Evolutionary conservation across 2,888 invertebrate genomes (phyloP).

Genomic region (Scaptomyza polygonia): DNA sequence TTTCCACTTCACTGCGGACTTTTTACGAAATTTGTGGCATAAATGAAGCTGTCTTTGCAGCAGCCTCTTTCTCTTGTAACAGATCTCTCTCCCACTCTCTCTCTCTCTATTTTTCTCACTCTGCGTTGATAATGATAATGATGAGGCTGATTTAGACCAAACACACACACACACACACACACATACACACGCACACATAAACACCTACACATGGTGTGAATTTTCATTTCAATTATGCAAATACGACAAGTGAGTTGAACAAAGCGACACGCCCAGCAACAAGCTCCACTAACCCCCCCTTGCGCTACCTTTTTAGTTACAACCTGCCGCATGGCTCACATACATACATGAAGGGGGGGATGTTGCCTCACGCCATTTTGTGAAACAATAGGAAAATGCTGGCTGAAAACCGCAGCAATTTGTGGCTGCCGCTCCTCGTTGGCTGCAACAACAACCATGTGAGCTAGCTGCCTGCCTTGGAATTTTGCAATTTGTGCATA

Average conservation of each 20-base stretch:
- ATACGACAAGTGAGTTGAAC: conserved; percentile 73
- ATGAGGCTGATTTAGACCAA: conserved; percentile 71
- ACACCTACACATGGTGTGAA: conserved; percentile 44
- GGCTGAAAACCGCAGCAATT: conserved; percentile 76
- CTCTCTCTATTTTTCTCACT: neutral
- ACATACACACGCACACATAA: conserved; percentile 4
- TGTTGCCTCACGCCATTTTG: conserved; percentile 69
- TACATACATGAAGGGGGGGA: neutral
- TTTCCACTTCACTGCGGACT: conserved; percentile 50
- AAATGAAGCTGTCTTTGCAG: conserved; percentile 46
- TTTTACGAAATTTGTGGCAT: conserved; percentile 43
- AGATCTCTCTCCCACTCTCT: neutral
- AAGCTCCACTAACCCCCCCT: neutral
- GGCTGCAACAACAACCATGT: conserved; percentile 24
- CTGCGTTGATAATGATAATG: conserved; percentile 60
- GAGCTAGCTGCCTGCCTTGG: conserved; percentile 51
- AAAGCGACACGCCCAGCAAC: conserved; percentile 57
- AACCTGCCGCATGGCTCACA: conserved; percentile 6
- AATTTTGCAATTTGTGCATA: conserved; percentile 81
- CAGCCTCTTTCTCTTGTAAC: neutral
- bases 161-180: conserved; percentile 7
- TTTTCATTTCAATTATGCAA: conserved; percentile 80
- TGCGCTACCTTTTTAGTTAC: conserved; percentile 2
- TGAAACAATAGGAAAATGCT: conserved; percentile 72
- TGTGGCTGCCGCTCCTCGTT: conserved; percentile 62